phyloP scores from a whole-genome alignment of 2,797 vertebrate genomes.

The Hybognathus amarus region DNA sequence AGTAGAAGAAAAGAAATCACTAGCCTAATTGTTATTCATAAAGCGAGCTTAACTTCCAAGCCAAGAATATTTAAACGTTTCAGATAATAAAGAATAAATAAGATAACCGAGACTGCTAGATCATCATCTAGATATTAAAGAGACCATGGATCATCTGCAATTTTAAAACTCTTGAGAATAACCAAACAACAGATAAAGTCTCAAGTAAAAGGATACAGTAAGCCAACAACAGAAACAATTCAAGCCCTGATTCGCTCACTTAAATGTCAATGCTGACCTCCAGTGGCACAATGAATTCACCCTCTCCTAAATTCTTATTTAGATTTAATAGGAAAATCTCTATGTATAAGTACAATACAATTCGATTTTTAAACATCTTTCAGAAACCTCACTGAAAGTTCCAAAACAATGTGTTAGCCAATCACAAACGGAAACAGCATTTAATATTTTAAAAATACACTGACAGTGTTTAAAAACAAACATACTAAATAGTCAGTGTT shows the following conservation, averaged over 20 bases:
- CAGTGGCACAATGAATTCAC: slow-evolving; percentile 70
- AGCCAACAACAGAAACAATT: slow-evolving; percentile 12
- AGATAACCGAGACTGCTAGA: neutral
- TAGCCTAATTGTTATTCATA: slow-evolving; percentile 10
- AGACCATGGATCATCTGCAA: neutral
- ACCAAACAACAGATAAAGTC: slow-evolving; percentile 16
- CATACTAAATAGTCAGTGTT: neutral
- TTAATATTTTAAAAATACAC: too few relatives aligned
- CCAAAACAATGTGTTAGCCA: neutral
- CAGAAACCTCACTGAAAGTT: neutral
- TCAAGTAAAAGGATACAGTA: neutral
- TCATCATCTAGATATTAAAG: neutral
- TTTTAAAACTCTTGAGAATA: neutral
- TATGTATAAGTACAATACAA: neutral
- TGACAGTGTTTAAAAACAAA: neutral
- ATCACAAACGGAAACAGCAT: neutral
- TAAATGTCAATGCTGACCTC: slow-evolving; percentile 76
- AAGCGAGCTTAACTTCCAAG: neutral
- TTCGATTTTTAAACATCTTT: neutral
- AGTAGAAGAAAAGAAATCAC: neutral
- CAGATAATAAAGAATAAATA: slow-evolving; percentile 3
- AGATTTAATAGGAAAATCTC: slow-evolving; percentile 9
- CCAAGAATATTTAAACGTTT: neutral
- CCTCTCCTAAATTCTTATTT: neutral
- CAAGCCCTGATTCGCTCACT: slow-evolving; percentile 40